Percentiles rank a stretch among this genome's conserved stretches.
Evolutionary conservation across 35 echinoderm and acorn worm genomes (phyloP).

Genomic region (Hemicentrotus pulcherrimus): DNA sequence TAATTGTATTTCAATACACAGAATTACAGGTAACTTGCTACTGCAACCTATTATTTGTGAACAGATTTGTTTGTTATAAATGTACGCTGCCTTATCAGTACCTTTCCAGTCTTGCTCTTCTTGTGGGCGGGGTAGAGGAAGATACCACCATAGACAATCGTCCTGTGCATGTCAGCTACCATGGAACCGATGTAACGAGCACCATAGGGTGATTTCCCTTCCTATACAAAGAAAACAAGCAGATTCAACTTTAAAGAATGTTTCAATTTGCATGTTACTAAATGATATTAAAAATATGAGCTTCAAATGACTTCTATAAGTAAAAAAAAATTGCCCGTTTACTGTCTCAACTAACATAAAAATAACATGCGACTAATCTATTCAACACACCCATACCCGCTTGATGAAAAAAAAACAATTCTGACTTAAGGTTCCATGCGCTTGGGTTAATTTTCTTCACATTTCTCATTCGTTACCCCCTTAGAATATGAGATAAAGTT

Average conservation of each 20-base stretch:
- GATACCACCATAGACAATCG: slow-evolving; percentile 94
- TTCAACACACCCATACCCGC: too few species aligned
- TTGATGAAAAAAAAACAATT: too few species aligned
- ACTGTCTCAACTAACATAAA: neutral
- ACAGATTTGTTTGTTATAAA: too few species aligned
- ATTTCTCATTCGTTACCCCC: too few species aligned
- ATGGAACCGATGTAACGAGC: slow-evolving; percentile 98
- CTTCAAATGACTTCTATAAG: too few species aligned
- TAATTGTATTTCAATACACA: too few species aligned
- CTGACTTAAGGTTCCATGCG: too few species aligned
- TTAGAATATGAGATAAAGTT: too few species aligned
- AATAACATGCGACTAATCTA: neutral
- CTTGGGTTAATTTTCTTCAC: too few species aligned
- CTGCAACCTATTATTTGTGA: too few species aligned
- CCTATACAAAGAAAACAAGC: slow-evolving; percentile 48
- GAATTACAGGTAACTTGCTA: too few species aligned
- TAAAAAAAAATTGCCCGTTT: neutral
- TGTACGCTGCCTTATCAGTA: neutral
- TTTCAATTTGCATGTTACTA: neutral
- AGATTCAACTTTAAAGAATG: neutral
- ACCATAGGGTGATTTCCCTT: slow-evolving; percentile 70
- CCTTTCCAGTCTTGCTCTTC: slow-evolving; percentile 93
- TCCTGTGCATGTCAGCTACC: slow-evolving; percentile 96
- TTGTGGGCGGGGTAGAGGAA: slow-evolving; percentile 92
- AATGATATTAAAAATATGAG: neutral